Conservation (phyloP, 2,888 invertebrate genomes). For the Philereme transversata region DNA sequence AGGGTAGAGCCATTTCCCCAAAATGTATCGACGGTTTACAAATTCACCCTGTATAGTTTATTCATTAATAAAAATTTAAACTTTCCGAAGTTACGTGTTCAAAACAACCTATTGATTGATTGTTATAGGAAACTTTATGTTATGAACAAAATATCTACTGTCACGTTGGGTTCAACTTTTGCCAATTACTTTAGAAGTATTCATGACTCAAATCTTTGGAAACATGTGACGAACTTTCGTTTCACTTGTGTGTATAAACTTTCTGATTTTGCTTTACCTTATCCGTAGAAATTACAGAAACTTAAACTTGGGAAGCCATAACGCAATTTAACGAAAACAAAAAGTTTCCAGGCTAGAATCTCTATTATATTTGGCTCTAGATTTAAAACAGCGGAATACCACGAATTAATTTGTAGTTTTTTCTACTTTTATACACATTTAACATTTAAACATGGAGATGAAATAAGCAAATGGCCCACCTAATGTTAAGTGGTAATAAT, state of each 20-base stretch:
- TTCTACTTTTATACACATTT: no score
- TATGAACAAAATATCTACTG: slow-evolving; percentile 1
- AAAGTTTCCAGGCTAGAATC: not conserved
- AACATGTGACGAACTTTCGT: slow-evolving; percentile 12
- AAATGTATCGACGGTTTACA: no score
- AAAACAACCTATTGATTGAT: not conserved
- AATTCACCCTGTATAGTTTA: no score
- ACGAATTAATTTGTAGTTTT: no score
- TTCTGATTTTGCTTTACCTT: slow-evolving; percentile 21
- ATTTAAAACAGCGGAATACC: not conserved
- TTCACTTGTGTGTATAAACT: slow-evolving; percentile 22
- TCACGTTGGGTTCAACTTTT: not conserved
- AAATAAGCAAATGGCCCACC: no score
- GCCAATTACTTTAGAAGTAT: slow-evolving; percentile 3
- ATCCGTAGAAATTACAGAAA: not conserved
- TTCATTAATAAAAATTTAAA: no score
- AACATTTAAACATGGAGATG: no score
- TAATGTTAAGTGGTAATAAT: no score
- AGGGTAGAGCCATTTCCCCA: no score
- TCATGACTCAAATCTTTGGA: slow-evolving; percentile 14
- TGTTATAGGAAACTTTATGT: not conserved
- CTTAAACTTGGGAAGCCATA: not conserved
- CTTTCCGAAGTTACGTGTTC: no score
- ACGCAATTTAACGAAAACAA: not conserved
- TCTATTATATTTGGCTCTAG: not conserved